phyloP scores from a whole-genome alignment of 2,888 invertebrate species.

The Creontiades dilutus region DNA sequence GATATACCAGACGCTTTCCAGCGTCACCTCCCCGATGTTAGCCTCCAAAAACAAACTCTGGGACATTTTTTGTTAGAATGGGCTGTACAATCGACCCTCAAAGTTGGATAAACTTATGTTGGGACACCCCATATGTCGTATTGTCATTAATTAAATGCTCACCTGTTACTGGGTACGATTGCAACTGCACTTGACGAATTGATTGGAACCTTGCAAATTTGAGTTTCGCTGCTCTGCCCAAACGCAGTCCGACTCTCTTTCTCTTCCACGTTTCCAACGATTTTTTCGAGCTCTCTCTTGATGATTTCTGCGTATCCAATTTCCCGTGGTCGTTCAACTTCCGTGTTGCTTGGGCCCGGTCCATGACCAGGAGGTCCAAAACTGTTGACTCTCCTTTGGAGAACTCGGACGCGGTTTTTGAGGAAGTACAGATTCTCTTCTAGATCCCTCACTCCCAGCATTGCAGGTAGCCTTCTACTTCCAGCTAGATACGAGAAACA shows the following conservation, averaged over 20 bases:
- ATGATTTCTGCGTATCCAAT: slow-evolving; percentile 15
- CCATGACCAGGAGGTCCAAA: background rate
- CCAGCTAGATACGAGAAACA: background rate
- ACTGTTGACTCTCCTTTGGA: slow-evolving; percentile 14
- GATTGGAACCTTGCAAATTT: background rate
- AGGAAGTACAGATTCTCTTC: slow-evolving; percentile 29
- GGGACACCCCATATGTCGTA: too few species aligned
- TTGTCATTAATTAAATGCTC: background rate
- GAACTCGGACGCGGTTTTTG: slow-evolving; percentile 37
- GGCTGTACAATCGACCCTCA: too few species aligned
- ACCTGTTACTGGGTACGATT: background rate
- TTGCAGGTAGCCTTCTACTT: background rate
- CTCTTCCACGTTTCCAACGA: background rate
- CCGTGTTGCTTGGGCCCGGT: background rate
- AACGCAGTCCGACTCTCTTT: background rate
- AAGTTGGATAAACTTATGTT: too few species aligned
- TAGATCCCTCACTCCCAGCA: slow-evolving; percentile 25
- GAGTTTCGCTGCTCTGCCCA: background rate
- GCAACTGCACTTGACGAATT: background rate
- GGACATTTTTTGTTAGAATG: too few species aligned
- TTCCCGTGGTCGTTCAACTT: background rate
- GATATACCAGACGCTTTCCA: too few species aligned
- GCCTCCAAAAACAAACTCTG: too few species aligned
- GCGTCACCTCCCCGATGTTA: too few species aligned
- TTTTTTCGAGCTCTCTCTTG: slow-evolving; percentile 22